Evolutionary conservation across 2,888 invertebrate species (phyloP).

Genomic region (Pseudoips prasinana): DNA sequence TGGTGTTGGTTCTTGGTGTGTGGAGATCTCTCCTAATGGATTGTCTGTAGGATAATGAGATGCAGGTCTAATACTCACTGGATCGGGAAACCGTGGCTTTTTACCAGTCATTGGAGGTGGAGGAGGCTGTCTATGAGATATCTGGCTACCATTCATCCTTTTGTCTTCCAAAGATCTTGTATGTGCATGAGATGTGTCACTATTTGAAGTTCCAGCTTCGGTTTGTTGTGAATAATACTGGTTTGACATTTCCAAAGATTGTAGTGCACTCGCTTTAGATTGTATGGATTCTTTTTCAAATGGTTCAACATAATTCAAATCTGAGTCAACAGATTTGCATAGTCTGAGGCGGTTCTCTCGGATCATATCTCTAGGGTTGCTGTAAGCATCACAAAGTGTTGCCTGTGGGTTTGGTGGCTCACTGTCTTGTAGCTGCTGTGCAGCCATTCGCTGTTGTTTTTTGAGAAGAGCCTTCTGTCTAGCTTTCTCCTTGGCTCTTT

Average conservation of each 20-base stretch:
- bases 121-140: slow-evolving; percentile 65
- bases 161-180: slow-evolving; percentile 58
- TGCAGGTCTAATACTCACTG: slow-evolving; percentile 71
- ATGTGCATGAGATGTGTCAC: slow-evolving; percentile 50
- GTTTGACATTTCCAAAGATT: slow-evolving; percentile 65
- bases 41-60: slow-evolving; percentile 70
- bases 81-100: slow-evolving; percentile 75
- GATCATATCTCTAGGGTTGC: slow-evolving; percentile 71
- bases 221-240: slow-evolving; percentile 61
- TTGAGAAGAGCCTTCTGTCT: slow-evolving; percentile 71
- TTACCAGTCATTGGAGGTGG: slow-evolving; percentile 63
- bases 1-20: slow-evolving; percentile 18
- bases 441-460: slow-evolving; percentile 63
- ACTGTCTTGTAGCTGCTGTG: slow-evolving; percentile 33
- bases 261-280: slow-evolving; percentile 71
- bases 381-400: slow-evolving; percentile 72
- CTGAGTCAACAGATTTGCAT: slow-evolving; percentile 75
- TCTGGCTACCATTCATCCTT: slow-evolving; percentile 33
- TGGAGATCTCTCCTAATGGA: slow-evolving; percentile 34
- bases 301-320: slow-evolving; percentile 74
- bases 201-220: slow-evolving; percentile 48
- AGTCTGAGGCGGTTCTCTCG: slow-evolving; percentile 62
- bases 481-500: slow-evolving; percentile 73
- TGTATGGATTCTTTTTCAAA: slow-evolving; percentile 76
- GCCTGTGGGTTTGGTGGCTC: slow-evolving; percentile 42